Conservation (phyloP, 2,797 vertebrate species). For the Gymnoscopelus microlampas region DNA sequence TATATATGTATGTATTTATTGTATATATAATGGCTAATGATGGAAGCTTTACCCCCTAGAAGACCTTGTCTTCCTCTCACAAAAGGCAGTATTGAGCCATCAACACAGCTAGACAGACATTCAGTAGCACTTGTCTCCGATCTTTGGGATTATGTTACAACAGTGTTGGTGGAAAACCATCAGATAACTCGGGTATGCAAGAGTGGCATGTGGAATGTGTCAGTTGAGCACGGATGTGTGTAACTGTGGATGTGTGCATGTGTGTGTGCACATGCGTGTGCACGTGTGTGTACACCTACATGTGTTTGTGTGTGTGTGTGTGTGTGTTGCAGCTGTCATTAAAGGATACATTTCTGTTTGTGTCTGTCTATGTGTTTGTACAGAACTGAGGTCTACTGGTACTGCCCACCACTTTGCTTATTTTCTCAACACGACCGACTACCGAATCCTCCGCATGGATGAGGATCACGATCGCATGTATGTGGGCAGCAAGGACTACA, state of each 20-base stretch:
- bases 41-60: slow-evolving; percentile 32
- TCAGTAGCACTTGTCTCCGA: slow-evolving; percentile 71
- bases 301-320: slow-evolving; percentile 27
- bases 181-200: slow-evolving; percentile 61
- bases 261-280: slow-evolving; percentile 2
- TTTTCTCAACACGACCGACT: slow-evolving; percentile 94
- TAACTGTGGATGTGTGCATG: not conserved
- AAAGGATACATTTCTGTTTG: slow-evolving; percentile 25
- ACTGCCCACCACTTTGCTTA: slow-evolving; percentile 96
- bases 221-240: slow-evolving; percentile 31
- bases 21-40: slow-evolving; percentile 4
- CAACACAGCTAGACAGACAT: slow-evolving; percentile 67
- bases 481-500: slow-evolving; percentile 95
- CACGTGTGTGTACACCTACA: not conserved
- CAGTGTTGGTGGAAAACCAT: slow-evolving; percentile 64
- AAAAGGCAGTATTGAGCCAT: slow-evolving; percentile 63
- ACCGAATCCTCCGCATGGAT: slow-evolving; percentile 95
- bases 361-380: slow-evolving; percentile 43
- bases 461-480: slow-evolving; percentile 99
- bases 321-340: slow-evolving; percentile 52
- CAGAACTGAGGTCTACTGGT: slow-evolving; percentile 92
- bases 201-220: slow-evolving; percentile 52
- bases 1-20: no score
- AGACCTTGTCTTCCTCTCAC: slow-evolving; percentile 54
- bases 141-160: slow-evolving; percentile 67